A percentile compares a stretch with the other conserved stretches of the same genome.
phyloP scores from a whole-genome alignment of 1,140 invertebrate genomes.

The Amphibalanus amphitrite region DNA sequence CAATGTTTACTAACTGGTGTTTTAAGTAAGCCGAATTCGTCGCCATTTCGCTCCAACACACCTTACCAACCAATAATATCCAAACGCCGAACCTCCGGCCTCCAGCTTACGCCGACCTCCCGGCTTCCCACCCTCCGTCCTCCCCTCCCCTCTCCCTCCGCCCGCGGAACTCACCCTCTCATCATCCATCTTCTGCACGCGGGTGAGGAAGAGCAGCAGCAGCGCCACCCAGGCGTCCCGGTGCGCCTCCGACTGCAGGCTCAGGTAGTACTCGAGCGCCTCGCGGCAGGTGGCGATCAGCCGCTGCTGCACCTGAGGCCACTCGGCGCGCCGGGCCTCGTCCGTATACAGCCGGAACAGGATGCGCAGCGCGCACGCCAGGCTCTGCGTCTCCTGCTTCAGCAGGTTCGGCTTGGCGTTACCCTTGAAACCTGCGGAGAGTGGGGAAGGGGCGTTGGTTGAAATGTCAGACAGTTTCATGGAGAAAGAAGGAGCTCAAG shows the following conservation, averaged over 20 bases:
- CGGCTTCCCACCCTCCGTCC: too few species aligned
- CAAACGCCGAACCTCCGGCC: too few species aligned
- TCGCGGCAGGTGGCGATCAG: constrained; percentile 63
- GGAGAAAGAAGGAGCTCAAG: too few species aligned
- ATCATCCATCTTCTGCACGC: constrained; percentile 81
- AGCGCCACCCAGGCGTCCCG: constrained; percentile 85
- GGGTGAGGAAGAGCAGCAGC: constrained; percentile 73
- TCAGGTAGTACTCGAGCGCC: constrained; percentile 78
- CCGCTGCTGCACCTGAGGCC: constrained; percentile 52
- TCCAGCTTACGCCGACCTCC: too few species aligned
- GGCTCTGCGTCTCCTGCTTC: constrained; percentile 88
- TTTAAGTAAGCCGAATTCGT: too few species aligned
- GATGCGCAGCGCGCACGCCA: constrained; percentile 83
- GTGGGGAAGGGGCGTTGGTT: neutral
- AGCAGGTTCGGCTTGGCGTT: constrained; percentile 84
- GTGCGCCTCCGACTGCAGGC: constrained; percentile 77
- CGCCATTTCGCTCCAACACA: too few species aligned
- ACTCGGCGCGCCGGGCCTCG: constrained; percentile 23
- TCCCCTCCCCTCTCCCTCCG: too few species aligned
- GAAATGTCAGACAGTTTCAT: too few species aligned
- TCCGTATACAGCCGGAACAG: constrained; percentile 57
- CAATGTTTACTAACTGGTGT: too few species aligned
- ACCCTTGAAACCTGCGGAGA: constrained; percentile 48
- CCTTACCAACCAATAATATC: too few species aligned
- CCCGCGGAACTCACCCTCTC: constrained; percentile 47